A percentile compares a stretch with the other conserved stretches of the same genome.
These are phyloP conservation scores for Canis aureus DNA, from an alignment of 2,113 vertebrate genomes.

Conservation along the genomic window DNA sequence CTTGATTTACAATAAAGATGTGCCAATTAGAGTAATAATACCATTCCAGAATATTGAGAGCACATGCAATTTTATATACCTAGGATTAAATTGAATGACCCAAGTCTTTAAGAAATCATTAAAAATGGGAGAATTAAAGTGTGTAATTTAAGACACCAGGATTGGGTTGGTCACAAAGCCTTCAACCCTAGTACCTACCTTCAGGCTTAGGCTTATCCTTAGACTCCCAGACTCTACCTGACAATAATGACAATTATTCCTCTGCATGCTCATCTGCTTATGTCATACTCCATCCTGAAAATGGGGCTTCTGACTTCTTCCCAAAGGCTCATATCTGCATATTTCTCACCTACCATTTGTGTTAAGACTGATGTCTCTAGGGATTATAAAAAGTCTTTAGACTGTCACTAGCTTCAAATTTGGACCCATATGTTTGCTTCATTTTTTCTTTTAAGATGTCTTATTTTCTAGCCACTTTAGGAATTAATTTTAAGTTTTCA, in stretches of 20 bases:
- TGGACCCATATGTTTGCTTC: background rate
- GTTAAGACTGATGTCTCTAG: background rate
- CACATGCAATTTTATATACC: background rate
- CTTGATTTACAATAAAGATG: background rate
- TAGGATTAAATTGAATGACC: background rate
- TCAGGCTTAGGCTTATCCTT: background rate
- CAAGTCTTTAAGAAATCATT: background rate
- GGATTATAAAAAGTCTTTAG: background rate
- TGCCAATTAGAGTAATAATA: background rate
- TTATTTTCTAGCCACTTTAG: background rate
- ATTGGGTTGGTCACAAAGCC: background rate
- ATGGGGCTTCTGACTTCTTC: background rate
- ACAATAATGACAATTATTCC: background rate
- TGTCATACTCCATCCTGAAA: background rate
- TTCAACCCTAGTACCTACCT: background rate
- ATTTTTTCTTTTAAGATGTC: background rate
- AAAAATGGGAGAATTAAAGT: background rate
- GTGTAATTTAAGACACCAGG: background rate
- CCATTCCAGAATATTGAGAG: background rate
- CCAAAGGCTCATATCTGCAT: background rate
- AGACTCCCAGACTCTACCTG: background rate
- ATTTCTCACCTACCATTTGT: background rate
- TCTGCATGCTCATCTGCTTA: background rate
- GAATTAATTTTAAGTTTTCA: background rate
- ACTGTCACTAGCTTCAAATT: background rate